Evolutionary conservation across 1,140 invertebrate genomes (phyloP), one percentile per base, ranked within the genome.

Genomic region (Megalonaias nervosa): DNA sequence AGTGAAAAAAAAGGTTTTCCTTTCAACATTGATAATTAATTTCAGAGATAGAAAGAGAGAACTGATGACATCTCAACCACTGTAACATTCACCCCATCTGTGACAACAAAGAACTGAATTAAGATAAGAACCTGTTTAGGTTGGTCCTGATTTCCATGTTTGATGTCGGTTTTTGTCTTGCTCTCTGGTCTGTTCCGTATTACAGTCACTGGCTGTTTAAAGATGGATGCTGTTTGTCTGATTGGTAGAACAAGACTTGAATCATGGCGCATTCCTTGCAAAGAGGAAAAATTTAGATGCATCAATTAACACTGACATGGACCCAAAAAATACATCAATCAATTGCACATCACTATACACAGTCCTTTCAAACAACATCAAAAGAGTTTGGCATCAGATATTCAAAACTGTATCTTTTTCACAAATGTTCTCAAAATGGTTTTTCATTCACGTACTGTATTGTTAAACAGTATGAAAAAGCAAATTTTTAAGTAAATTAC

Each of bases 141-240:
- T 91, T 98, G 98, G 81, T 98, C 97, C 90, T 97, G 96, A 70
- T 91, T 89, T 16, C 96, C 96, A 92, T 96, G 95, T 90, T 98
- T 98, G 68, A 96, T 93, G 86, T 98, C 97, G 57, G 93, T 93
- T 90, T 97, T 97, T 0, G 97, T 95, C 92, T 96, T 96, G 80
- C 88, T 87, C 75, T 89, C 85, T 19, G 84, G 76, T 71, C 87
- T 86, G 84, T 91, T 96, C 95, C 80, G 97, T 55, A 81, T 94
- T 23, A 99, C 95, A 11, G 97, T 99, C 0, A 99, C 98, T 21
- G 98, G 98, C 89, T 99, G 98, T 89, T 99, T 99, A 87, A 99
- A 99, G 88, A 99, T 99, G 2, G 97, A 99, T 4, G 97, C 97
- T 13, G 98, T 99, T 92, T 99, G 98, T 75, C 98, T 93, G 73